Percentiles rank a stretch among this genome's conserved stretches.
Evolutionary conservation across 1,140 invertebrate genomes (phyloP).

Genomic region (Caligus rogercresseyi): DNA sequence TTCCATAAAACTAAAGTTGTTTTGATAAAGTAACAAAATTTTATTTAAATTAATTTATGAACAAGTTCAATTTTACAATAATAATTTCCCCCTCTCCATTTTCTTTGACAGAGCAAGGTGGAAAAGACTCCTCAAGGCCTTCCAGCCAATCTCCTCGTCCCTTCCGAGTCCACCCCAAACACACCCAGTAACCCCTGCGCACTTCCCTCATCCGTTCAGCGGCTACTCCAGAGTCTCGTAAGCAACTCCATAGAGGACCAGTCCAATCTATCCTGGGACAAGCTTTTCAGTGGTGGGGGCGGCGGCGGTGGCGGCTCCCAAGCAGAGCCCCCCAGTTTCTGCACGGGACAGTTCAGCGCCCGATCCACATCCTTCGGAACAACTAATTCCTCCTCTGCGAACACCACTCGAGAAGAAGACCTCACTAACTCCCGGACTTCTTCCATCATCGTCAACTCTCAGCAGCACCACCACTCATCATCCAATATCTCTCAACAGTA

Average conservation of each 20-base stretch:
- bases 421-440: background rate
- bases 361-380: slow-evolving; percentile 9
- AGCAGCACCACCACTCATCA: background rate
- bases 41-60: too few relatives aligned
- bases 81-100: too few relatives aligned
- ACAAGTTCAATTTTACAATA: too few relatives aligned
- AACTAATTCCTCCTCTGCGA: background rate
- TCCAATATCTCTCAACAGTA: too few relatives aligned
- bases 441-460: background rate
- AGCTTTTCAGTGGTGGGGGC: background rate
- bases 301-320: too few relatives aligned
- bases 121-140: background rate
- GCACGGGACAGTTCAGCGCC: slow-evolving; percentile 3
- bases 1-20: too few relatives aligned
- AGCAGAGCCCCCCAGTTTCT: background rate
- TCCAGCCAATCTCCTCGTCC: background rate
- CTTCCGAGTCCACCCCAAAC: background rate
- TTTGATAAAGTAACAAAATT: too few relatives aligned
- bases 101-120: too few relatives aligned
- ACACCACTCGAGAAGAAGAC: background rate
- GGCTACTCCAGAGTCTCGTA: background rate
- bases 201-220: background rate
- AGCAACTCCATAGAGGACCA: background rate
- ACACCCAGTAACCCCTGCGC: background rate
- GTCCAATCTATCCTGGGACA: background rate